A percentile compares a stretch with the other conserved stretches of the same genome.
Evolutionary conservation across 2,797 vertebrate genomes (phyloP).

Genomic region (Eurystomus glaucurus): DNA sequence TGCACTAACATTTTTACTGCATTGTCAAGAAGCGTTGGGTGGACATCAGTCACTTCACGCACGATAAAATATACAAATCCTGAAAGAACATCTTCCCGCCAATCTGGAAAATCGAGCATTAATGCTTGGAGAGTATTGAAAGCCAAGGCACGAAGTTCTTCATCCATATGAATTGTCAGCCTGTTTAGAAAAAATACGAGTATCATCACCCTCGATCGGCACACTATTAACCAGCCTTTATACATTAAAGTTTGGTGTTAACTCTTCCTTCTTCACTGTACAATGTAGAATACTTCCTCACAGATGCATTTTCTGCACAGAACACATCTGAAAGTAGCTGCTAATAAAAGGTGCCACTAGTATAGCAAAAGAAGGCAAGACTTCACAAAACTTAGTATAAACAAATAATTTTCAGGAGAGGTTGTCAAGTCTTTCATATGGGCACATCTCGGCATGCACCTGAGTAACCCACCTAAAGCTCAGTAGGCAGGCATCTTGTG

Average conservation of each 20-base stretch:
- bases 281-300: neutral
- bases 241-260: neutral
- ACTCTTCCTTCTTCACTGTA: neutral
- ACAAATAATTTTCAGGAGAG: neutral
- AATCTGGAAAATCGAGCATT: conserved; percentile 98
- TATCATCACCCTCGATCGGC: neutral
- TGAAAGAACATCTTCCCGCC: conserved; percentile 98
- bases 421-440: neutral
- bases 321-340: neutral
- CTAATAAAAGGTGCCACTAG: neutral
- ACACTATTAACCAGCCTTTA: neutral
- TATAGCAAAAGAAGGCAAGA: neutral
- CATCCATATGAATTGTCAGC: conserved; percentile 98
- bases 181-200: conserved; percentile 80
- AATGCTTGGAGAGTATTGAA: conserved; percentile 98
- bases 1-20: conserved; percentile 98
- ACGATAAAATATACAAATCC: conserved; percentile 98
- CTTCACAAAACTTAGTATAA: neutral
- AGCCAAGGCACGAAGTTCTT: conserved; percentile 96
- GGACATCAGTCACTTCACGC: conserved; percentile 96
- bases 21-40: conserved; percentile 96
- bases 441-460: neutral
- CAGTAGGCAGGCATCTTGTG: neutral
- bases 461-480: neutral
- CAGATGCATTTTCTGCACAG: neutral